Evolutionary conservation across 2,888 invertebrate species (phyloP), one percentile per base, ranked within the genome.

Genomic region (Meiosimyza platycephala): DNA sequence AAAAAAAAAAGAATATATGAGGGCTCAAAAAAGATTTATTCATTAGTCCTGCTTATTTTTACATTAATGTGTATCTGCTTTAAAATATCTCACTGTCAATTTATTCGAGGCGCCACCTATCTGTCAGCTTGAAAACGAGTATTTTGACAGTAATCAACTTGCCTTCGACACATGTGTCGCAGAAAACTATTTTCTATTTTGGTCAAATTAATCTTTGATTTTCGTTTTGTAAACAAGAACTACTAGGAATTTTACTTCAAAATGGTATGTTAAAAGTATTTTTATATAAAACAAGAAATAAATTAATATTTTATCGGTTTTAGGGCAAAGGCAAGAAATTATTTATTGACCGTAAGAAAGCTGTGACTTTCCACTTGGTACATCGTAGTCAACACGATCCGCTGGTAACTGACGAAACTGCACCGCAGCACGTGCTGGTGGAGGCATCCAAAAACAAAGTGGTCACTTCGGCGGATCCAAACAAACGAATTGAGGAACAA

Each of bases 381-480:
- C 96, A 98, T 84, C 91, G 98, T 84, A 97, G 97, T 82, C 98
- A 98, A 87, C 92, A 92, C 82, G 98, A 98, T 91, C 98, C 98
- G 1, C 86, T 98, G 67, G 90, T 92, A 0, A 94, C 94, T 0
- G 97, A 97, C 87, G 96, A 95, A 84, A 93, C 89, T 68, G 97
- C 97, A 1, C 96, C 97, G 0, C 94, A 97, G 84, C 91, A 92
- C 79, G 97, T 98, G 28, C 89, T 98, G 3, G 89, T 94, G 6
- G 93, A 85, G 75, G 89, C 90, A 0, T 74, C 78, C 16, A 65
- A 78, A 80, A 78, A 73, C 86, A 88, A 73, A 67, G 71, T 28
- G 57, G 11, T 69, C 1, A 74, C 66, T 0, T 48, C 78, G 3
- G 11, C 75, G 0, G 88, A 89, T 74, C 78, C 83, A 5, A 82